These are phyloP conservation scores for Mobula hypostoma DNA, from an alignment of 2,113 vertebrate genomes.

Conservation along the genomic window DNA sequence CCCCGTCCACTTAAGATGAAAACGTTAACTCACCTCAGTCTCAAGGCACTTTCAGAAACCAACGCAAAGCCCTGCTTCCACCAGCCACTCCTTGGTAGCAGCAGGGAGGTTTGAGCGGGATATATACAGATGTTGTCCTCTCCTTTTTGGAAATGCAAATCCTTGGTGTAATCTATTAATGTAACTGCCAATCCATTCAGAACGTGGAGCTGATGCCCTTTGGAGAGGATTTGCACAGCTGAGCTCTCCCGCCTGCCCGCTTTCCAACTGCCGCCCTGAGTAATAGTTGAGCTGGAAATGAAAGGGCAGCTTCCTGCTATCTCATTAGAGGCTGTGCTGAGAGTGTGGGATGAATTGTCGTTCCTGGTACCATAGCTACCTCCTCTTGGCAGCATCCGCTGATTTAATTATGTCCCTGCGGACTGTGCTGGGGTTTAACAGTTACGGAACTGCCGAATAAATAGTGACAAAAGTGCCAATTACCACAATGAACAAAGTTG, in stretches of 20 bases:
- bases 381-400: constrained; percentile 24
- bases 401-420: constrained; percentile 42
- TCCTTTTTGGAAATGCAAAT: constrained; percentile 38
- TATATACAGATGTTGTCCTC: constrained; percentile 36
- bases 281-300: no score
- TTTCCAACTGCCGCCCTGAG: background rate
- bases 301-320: background rate
- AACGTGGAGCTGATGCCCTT: constrained; percentile 4
- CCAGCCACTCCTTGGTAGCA: background rate
- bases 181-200: constrained; percentile 42
- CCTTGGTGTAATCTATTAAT: constrained; percentile 52
- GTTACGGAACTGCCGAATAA: background rate
- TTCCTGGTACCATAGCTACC: constrained; percentile 42
- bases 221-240: constrained; percentile 13
- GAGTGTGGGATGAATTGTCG: background rate
- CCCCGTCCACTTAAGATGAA: no score
- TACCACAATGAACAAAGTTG: background rate
- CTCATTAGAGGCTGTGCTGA: constrained; percentile 37
- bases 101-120: constrained; percentile 29
- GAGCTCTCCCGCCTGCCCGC: background rate
- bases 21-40: background rate
- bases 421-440: background rate
- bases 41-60: background rate
- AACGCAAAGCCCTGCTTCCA: background rate
- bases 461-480: background rate